Conservation (phyloP, 2,888 invertebrate species). For the Ochropleura plecta region DNA sequence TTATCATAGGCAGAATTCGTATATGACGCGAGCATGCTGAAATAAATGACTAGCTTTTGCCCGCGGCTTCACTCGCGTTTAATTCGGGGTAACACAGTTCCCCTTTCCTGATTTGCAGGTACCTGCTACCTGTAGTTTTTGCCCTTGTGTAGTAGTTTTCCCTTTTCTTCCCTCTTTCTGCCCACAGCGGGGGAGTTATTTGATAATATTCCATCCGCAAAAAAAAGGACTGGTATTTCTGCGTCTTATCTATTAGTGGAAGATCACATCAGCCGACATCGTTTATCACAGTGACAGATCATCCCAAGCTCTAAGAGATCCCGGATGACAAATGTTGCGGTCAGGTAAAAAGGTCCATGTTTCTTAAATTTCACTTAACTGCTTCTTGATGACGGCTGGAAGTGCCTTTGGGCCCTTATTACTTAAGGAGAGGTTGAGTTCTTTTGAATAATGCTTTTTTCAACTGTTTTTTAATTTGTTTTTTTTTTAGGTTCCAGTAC, state of each 20-base stretch:
- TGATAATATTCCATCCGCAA: too few species aligned
- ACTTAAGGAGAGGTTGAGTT: not conserved
- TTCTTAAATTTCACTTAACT: constrained; percentile 82
- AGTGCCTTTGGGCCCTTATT: constrained; percentile 36
- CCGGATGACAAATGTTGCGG: constrained; percentile 85
- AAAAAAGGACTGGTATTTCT: constrained; percentile 29
- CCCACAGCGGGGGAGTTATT: too few species aligned
- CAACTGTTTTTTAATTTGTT: not conserved
- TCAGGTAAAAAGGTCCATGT: constrained; percentile 84
- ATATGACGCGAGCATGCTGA: too few species aligned
- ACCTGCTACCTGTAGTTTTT: too few species aligned
- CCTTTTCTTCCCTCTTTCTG: too few species aligned
- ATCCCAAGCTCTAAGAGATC: constrained; percentile 76
- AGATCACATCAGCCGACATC: constrained; percentile 77
- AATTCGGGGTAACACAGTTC: too few species aligned
- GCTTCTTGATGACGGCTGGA: constrained; percentile 50
- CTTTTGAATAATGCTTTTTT: not conserved
- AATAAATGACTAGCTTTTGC: too few species aligned
- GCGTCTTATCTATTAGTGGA: not conserved
- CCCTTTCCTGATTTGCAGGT: too few species aligned
- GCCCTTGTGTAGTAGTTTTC: too few species aligned
- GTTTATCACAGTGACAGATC: constrained; percentile 88
- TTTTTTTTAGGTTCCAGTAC: too few species aligned
- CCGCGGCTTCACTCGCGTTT: too few species aligned
- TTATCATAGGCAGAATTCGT: too few species aligned